Evolutionary conservation across 2,888 invertebrate genomes (phyloP), one percentile per base, ranked within the genome.

Genomic region (Lomographa bimaculata): DNA sequence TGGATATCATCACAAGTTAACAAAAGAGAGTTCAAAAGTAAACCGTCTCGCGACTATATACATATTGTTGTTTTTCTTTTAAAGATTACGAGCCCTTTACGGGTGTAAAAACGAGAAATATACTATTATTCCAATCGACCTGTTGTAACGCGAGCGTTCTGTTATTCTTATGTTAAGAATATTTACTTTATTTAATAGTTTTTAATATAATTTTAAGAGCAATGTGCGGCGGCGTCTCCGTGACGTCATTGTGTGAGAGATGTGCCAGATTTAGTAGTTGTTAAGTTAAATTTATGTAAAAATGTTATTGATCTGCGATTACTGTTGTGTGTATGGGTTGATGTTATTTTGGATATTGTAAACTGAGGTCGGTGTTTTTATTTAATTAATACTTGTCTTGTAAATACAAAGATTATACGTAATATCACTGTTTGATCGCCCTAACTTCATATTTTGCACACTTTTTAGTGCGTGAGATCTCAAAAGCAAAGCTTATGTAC

Each of bases 131-230:
- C 71, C 78, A 75, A 25, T 34, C 27, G 36, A 49, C 37, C 67
- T 67, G 71, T 73, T 63, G 62, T 69, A 55, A 51, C 52, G 52
- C 47, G 48, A 47, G 44, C 33, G 51, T 68, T 75, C 60, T 74
- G 80, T 80, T 81, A 81, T 84, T 83, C 81, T 84, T 84, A 83
- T 80, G 82, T 85, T 84, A 84, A 83, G 84, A 80, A 81, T 84
- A 81, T 80, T 73, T 68, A 68, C 71, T 64, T 76, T 74, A 70
- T 69, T 74, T 74, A 65, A 64, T 63, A 71, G 72, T 64, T 65
- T 56, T 63, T 52, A 21, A 7, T 11, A 19, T 61, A 57, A 56
- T 54, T 48, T 55, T 60, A 58, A 47, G 54, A 47, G 43, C 33
- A 11, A 19, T 35, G 58, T 47, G 66, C 57, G 67, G 71, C 65